A percentile compares a stretch with the other conserved stretches of the same genome.
phyloP scores from a whole-genome alignment of 1,140 invertebrate species.

The Pararge aegeria region DNA sequence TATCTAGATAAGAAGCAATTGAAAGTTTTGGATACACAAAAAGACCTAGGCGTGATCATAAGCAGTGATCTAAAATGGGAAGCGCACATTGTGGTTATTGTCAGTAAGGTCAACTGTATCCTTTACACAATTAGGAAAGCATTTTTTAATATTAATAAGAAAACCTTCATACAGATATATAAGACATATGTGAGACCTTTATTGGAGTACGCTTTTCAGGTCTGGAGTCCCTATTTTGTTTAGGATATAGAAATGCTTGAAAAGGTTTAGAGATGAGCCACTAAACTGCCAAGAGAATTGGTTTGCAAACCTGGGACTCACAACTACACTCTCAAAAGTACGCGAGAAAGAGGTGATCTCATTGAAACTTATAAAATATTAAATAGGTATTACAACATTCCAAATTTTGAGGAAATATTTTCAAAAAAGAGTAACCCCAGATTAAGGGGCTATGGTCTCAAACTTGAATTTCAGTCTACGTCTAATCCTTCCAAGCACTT shows the following conservation, averaged over 20 bases:
- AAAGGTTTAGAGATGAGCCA: not conserved
- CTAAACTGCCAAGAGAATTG: not conserved
- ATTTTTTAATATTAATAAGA: not conserved
- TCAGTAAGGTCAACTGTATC: not conserved
- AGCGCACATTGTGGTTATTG: not conserved
- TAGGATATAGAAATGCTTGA: not conserved
- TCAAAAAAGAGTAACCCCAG: not conserved
- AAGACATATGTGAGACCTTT: not conserved
- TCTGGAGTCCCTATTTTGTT: not conserved
- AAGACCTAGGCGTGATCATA: not conserved
- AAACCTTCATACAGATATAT: not conserved
- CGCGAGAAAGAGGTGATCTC: not conserved
- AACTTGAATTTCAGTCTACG: not conserved
- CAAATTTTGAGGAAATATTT: not conserved
- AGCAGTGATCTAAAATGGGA: not conserved
- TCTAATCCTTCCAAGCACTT: not conserved
- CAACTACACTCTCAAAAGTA: not conserved
- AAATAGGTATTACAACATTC: not conserved
- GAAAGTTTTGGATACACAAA: not conserved
- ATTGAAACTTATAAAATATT: not conserved
- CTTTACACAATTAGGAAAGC: not conserved
- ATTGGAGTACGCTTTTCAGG: not conserved
- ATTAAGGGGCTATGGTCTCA: not conserved
- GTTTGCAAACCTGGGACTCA: not conserved
- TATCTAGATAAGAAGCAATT: not conserved